Base-by-base conservation (phyloP, 2,113 vertebrate genomes). In the Isurus oxyrinchus region DNA sequence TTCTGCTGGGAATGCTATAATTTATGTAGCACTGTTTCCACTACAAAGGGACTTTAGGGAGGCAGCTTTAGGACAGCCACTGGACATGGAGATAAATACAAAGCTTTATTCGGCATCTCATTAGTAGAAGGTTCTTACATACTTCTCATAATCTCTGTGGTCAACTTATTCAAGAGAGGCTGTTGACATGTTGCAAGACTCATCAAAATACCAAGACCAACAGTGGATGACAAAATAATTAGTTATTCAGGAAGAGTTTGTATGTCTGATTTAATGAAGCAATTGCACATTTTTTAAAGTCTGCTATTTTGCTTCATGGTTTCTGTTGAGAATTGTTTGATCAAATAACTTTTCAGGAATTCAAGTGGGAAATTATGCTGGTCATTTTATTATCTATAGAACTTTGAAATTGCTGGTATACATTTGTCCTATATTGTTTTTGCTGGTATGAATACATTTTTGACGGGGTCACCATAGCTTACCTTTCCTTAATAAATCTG, bases 181-280 rank as follows among this genome's bases (percentile, higher is more conserved):
- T 95, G 63, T 67, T 44, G 7, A 95, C n/a, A 13, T 69, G 10
- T 53, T 95, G 67, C 94, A 69, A 95, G 40, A 14, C 40, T 44
- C n/a, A 66, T 94, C 94, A 95, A 95, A 95, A 69, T 95, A 13
- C 21, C 19, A 69, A 14, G 40, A 69, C 21, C 61, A 44, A 67
- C n/a, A 95, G 59, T 49, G 23, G 23, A 10, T 27, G 93, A 95
- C n/a, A 69, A 95, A 95, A 49, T 44, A 44, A 69, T 69, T 95
- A 25, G 93, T 67, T 95, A 69, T 95, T 69, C n/a, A 95, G 44
- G 25, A 94, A 63, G 93, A 66, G 19, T 67, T 63, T 94, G 93
- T 25, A 27, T 69, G 93, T 95, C 63, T 49, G 63, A 25, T 95
- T 69, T 95, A 95, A 95, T 95, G 93, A 95, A 95, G 93, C 57